Conservation (phyloP, 2,113 vertebrate species). For the Cyrtonyx montezumae region DNA sequence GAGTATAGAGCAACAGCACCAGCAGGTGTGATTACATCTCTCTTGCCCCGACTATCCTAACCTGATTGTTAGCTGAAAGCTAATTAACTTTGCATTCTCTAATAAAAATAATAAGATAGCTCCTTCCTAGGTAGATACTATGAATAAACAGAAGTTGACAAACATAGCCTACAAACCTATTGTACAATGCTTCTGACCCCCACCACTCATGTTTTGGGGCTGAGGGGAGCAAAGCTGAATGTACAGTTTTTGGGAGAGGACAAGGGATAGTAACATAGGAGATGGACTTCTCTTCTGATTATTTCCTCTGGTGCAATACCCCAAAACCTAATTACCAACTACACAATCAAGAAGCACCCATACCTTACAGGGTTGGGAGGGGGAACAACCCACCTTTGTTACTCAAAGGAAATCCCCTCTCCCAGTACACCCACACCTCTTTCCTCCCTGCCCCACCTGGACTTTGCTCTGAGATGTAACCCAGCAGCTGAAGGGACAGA, state of each 20-base stretch:
- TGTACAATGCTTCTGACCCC: accelerated
- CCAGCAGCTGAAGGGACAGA: background rate
- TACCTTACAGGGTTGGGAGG: background rate
- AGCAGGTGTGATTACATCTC: background rate
- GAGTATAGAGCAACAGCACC: background rate
- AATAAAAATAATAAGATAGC: accelerated
- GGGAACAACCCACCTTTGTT: background rate
- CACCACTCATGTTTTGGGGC: too few relatives aligned
- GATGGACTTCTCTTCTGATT: background rate
- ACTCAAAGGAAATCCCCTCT: background rate
- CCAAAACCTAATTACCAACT: background rate
- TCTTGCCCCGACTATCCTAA: background rate
- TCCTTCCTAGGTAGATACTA: background rate
- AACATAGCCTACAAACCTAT: background rate
- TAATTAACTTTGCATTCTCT: background rate
- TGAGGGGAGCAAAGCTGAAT: background rate
- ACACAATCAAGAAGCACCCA: background rate
- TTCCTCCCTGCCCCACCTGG: background rate
- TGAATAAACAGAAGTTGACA: background rate
- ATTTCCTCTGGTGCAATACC: background rate
- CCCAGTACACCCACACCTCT: accelerated
- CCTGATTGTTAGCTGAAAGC: background rate
- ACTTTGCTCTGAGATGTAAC: background rate
- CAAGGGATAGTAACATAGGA: background rate
- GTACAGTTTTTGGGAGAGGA: background rate